Evolutionary conservation across 2,888 invertebrate species (phyloP).

Genomic region (Drosophila melanocephala): DNA sequence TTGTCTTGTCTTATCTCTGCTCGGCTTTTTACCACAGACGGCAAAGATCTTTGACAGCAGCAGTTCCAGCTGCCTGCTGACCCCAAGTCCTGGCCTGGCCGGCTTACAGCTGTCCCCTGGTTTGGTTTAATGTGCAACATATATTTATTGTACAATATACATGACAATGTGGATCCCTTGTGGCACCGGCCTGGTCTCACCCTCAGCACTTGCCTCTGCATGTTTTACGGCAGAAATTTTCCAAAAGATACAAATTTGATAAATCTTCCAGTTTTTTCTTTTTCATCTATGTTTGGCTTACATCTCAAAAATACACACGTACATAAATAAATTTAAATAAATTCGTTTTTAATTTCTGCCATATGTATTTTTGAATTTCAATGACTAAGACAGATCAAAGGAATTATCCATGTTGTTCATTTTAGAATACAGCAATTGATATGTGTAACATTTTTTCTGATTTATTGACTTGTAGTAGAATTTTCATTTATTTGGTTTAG

Average conservation of each 20-base stretch:
- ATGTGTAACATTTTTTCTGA: not conserved
- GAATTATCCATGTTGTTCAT: not conserved
- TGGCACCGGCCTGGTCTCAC: constrained; percentile 14
- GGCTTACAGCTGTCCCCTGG: constrained; percentile 33
- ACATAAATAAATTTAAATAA: constrained; percentile 17
- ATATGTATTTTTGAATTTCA: not conserved
- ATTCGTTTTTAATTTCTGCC: not conserved
- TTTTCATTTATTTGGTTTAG: not conserved
- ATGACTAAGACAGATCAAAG: not conserved
- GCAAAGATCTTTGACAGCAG: constrained; percentile 31
- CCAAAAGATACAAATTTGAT: constrained; percentile 35
- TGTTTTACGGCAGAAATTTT: constrained; percentile 18
- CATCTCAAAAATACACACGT: constrained; percentile 13
- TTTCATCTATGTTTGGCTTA: constrained; percentile 6
- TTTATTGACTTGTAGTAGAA: not conserved
- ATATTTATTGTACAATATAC: constrained; percentile 69
- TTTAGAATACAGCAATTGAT: not conserved
- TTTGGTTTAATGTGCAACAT: constrained; percentile 44
- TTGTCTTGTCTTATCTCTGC: constrained; percentile 12
- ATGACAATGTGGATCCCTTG: constrained; percentile 44
- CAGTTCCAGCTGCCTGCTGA: constrained; percentile 28
- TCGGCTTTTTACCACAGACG: constrained; percentile 10
- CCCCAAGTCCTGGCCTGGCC: constrained; percentile 29
- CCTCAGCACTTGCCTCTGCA: constrained; percentile 12
- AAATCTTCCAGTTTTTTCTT: constrained; percentile 24